phyloP scores from a whole-genome alignment of 2,113 vertebrate genomes.

The Archocentrus centrarchus region DNA sequence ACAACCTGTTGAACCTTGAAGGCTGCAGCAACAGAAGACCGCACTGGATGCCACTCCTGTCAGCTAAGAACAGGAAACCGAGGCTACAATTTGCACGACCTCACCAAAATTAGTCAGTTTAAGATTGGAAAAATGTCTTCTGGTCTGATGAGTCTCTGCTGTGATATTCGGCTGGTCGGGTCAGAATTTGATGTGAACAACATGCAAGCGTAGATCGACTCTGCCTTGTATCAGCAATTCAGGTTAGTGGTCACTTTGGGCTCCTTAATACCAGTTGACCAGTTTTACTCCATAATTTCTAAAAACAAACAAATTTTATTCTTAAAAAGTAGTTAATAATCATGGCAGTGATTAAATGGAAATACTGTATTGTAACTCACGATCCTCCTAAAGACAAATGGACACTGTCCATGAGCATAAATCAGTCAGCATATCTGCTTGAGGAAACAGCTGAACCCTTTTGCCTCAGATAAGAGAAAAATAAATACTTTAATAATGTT shows the following conservation, averaged over 20 bases:
- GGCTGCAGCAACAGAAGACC: too few species aligned
- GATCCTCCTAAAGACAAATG: not conserved
- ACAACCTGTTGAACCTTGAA: too few species aligned
- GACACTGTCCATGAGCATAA: accelerated
- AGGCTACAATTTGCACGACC: not conserved
- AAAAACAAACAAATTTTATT: not conserved
- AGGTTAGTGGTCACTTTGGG: not conserved
- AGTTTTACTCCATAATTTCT: not conserved
- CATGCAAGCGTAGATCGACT: not conserved
- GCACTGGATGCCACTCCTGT: not conserved
- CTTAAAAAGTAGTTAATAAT: not conserved
- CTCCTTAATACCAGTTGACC: not conserved
- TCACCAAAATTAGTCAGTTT: too few species aligned
- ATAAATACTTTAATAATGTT: not conserved
- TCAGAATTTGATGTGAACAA: not conserved
- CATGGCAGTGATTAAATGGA: not conserved
- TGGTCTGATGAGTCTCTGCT: too few species aligned
- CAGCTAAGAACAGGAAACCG: not conserved
- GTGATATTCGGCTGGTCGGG: not conserved
- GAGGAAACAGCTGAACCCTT: not conserved
- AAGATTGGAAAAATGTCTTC: too few species aligned
- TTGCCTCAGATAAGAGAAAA: not conserved
- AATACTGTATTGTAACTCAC: not conserved
- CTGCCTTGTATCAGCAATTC: not conserved
- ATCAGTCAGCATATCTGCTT: not conserved